Evolutionary conservation across 2,888 invertebrate species (phyloP), one percentile per base, ranked within the genome.

Genomic region (Sipunculus nudus): DNA sequence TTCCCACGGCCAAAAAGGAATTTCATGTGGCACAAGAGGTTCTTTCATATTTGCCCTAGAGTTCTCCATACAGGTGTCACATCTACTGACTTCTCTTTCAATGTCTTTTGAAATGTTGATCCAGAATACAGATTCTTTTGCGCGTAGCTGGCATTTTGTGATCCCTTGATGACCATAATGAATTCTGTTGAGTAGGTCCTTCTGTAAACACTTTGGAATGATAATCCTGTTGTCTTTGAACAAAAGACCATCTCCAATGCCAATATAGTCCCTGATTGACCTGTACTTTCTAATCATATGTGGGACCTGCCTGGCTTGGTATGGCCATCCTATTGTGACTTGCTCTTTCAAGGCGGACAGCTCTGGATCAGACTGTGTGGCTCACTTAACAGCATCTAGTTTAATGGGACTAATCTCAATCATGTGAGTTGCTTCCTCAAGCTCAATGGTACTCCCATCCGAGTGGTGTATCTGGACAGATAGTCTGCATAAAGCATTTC

Each of bases 401-500:
- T 49, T 47, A 4, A 35, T 23, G 19, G 47, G 31, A 13, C 29
- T 29, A 28, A 31, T 46, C 6, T 46, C 32, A 41, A 61, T 23
- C 35, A 43, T 6, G 39, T 58, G 39, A n/a, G 66, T 45, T 6
- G 41, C 23, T 13, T 59, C 19, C 13, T 62, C 59, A 29, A 68
- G 46, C 2, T 46, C 48, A 6, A 55, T 43, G n/a, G 29, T 21
- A 4, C 21, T 26, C 19, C 60, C 32, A 25, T 28, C 28, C n/a
- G 53, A 10, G n/a, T 47, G 53, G 1, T 63, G 25, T 61, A 31
- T 49, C 60, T 31, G 8, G 67, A 68, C 16, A 71, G 46, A 8
- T 48, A 41, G 49, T 68, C 68, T 19, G 68, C 65, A 13, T 65
- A n/a, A 8, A 45, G 19, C 53, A 65, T 48, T 31, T 64, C 53